Base-by-base conservation (phyloP, 2,113 vertebrate genomes). In the Syngnathus scovelli region DNA sequence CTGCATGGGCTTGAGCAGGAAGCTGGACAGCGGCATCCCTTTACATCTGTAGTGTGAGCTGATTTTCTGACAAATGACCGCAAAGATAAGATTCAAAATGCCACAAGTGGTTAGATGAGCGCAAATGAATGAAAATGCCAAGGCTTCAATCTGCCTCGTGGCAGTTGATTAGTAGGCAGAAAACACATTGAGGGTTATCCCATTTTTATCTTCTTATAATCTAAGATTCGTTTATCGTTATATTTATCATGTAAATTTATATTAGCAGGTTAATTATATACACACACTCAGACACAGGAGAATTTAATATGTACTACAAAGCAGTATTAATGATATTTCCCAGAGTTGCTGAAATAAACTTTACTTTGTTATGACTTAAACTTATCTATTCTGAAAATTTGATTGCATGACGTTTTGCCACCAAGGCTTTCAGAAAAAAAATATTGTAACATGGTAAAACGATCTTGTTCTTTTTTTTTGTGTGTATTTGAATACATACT, bases 21-120 rank as follows among this genome's bases (percentile, higher is more conserved):
- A 99, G 83, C 97, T 99, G 86, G 96, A 98, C 63, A 99, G 91
- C 7, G 97, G 97, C 97, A 99, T 99, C 36, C 97, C 97, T 89
- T 98, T 96, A 87, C 97, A 99, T 1, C 95, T 92, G 54, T 95
- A 92, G 85, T 98, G 94, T 60, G 93, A 90, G 3, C 95, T 96
- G 8, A 99, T 90, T 93, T 94, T 98, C 97, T 99, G 59, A 59
- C 36, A 38, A 43, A 15, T 27, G 13, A 44, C 19, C 15, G 44
- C 23, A 62, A 13, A 44, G 23, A 18, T 58, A 36, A 48, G 21
- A 13, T 6, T 27, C 13, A 7, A 58, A 16, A 58, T 36, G 33
- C 15, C 55, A 58, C 55, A 58, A 52, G 5, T 48, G 15, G 15
- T 48, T 48, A 48, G 15, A 21, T n/a, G n/a, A 10, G 49, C 3